These are phyloP conservation scores for Proteles cristata DNA, from an alignment of 2,113 vertebrate species.

Conservation along the genomic window DNA sequence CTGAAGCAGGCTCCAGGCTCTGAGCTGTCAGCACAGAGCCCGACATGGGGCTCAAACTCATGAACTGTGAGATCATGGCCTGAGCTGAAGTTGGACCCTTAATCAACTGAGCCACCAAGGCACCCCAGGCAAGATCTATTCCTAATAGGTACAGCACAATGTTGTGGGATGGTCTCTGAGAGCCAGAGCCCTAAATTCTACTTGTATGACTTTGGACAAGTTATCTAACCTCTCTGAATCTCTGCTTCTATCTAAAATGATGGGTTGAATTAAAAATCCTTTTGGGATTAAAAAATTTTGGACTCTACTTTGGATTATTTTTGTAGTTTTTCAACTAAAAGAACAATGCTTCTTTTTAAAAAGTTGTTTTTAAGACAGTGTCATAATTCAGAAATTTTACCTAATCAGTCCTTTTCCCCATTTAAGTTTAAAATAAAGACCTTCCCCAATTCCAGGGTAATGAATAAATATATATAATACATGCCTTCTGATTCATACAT, in stretches of 20 bases:
- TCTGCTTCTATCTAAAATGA: neutral
- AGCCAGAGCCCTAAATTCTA: neutral
- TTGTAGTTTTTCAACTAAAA: slow-evolving; percentile 10
- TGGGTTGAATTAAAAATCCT: neutral
- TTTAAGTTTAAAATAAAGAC: neutral
- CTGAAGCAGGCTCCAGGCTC: no score
- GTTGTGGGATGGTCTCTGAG: neutral
- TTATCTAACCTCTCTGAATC: neutral
- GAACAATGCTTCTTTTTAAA: neutral
- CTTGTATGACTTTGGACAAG: neutral
- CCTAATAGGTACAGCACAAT: slow-evolving; percentile 3
- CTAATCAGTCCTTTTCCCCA: neutral
- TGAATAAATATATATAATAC: neutral
- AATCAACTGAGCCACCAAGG: no score
- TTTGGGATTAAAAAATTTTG: neutral
- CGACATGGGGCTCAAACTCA: no score
- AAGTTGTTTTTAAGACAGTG: slow-evolving; percentile 17
- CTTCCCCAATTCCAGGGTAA: neutral
- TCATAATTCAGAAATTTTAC: slow-evolving; percentile 12
- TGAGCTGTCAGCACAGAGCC: no score
- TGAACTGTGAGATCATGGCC: no score
- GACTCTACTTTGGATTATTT: slow-evolving; percentile 10
- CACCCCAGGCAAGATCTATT: neutral
- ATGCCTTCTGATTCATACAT: neutral
- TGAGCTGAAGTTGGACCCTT: no score